Evolutionary conservation across 2,797 vertebrate genomes (phyloP).

Genomic region (Borostomias antarcticus): DNA sequence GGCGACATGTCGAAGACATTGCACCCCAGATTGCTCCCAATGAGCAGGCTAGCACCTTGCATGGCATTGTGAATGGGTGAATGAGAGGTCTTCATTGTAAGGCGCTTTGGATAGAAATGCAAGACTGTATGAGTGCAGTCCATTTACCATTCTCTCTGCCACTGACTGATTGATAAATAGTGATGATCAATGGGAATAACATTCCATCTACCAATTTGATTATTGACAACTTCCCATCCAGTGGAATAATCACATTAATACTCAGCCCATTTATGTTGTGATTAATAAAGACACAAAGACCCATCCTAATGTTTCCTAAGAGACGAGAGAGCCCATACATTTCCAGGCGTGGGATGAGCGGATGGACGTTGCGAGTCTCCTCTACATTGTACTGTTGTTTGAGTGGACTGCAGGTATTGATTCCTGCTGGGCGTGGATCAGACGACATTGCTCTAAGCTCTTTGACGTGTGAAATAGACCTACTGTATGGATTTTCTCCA

Average conservation of each 20-base stretch:
- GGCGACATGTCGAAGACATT: too few species aligned
- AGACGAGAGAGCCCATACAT: background rate
- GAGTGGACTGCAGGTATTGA: slow-evolving; percentile 41
- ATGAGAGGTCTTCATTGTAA: too few species aligned
- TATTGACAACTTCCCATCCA: too few species aligned
- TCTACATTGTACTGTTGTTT: slow-evolving; percentile 29
- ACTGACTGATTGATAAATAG: background rate
- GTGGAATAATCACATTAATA: background rate
- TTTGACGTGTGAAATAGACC: slow-evolving; percentile 59
- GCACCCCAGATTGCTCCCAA: too few species aligned
- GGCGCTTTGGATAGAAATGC: too few species aligned
- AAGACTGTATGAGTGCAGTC: too few species aligned
- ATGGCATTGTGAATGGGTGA: too few species aligned
- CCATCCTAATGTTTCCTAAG: background rate
- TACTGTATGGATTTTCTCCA: slow-evolving; percentile 45
- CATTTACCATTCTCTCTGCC: background rate
- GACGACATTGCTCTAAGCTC: slow-evolving; percentile 49
- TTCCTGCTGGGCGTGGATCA: slow-evolving; percentile 41
- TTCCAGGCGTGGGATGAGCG: slow-evolving; percentile 7
- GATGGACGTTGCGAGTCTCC: slow-evolving; percentile 9
- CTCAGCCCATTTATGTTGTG: background rate
- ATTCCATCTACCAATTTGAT: background rate
- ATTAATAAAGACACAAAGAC: background rate
- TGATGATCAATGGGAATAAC: background rate
- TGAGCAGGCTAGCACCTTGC: too few species aligned